A percentile compares a stretch with the other conserved stretches of the same genome.
Conservation (phyloP, 1,140 invertebrate genomes). For the Geopemphigus sp. region DNA sequence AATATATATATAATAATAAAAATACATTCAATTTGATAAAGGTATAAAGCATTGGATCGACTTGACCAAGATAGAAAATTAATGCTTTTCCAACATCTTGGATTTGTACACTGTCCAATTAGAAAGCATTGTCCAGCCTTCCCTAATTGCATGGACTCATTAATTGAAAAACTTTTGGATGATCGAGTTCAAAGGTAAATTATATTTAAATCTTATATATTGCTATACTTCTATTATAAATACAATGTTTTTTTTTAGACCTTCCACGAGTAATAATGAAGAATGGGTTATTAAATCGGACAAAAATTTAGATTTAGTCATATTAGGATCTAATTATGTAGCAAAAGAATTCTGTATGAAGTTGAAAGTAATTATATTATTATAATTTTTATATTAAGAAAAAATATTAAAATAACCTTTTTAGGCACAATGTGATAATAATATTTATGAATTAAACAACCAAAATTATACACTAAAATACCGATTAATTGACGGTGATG, state of each 20-base stretch:
- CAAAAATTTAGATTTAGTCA: conserved; percentile 71
- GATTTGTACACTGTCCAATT: conserved; percentile 93
- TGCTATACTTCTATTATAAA: neutral
- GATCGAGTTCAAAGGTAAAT: conserved; percentile 66
- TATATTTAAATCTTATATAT: conserved; percentile 46
- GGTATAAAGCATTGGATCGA: conserved; percentile 88
- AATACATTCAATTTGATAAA: conserved; percentile 53
- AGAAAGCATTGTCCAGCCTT: conserved; percentile 89
- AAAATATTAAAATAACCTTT: conserved; percentile 56
- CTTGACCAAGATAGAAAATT: conserved; percentile 91
- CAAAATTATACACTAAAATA: conserved; percentile 81
- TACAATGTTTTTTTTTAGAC: conserved; percentile 56
- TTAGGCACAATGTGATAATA: conserved; percentile 70
- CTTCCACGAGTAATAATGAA: conserved; percentile 68
- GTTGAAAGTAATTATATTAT: conserved; percentile 46
- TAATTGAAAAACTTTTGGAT: conserved; percentile 74
- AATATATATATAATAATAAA: neutral
- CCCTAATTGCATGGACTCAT: conserved; percentile 83
- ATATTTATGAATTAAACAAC: conserved; percentile 81
- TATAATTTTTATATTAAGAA: neutral
- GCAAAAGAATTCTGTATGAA: conserved; percentile 76
- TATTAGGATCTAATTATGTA: conserved; percentile 74
- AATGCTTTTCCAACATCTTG: conserved; percentile 91
- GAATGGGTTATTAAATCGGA: conserved; percentile 66
- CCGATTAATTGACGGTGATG: conserved; percentile 81